Conservation (phyloP, 1,140 invertebrate species). For the Potamilus streckersoni region DNA sequence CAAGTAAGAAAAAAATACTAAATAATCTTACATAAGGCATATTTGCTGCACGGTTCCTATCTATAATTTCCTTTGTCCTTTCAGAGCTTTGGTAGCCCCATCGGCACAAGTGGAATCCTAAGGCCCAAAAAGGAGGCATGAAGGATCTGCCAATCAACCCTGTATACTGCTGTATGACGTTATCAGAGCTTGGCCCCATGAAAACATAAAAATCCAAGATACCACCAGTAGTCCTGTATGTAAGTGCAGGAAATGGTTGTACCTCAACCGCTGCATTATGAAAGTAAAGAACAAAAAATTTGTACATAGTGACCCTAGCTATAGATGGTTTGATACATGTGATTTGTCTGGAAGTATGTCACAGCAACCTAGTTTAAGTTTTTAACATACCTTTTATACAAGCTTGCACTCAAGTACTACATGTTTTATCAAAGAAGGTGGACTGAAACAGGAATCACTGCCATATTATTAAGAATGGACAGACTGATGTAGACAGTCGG, state of each 20-base stretch:
- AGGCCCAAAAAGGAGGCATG: conserved; percentile 89
- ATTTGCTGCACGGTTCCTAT: conserved; percentile 77
- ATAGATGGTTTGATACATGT: too few relatives aligned
- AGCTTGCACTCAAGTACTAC: too few relatives aligned
- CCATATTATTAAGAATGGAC: too few relatives aligned
- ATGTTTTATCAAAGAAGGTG: too few relatives aligned
- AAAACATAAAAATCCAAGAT: conserved; percentile 66
- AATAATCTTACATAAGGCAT: conserved; percentile 81
- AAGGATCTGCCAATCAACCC: conserved; percentile 80
- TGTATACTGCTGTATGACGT: conserved; percentile 79
- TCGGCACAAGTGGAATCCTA: conserved; percentile 88
- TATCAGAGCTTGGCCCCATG: conserved; percentile 73
- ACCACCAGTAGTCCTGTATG: conserved; percentile 62
- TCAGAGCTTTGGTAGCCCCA: conserved; percentile 56
- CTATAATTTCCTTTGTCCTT: conserved; percentile 63
- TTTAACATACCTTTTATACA: too few relatives aligned
- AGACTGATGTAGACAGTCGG: too few relatives aligned
- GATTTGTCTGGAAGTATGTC: too few relatives aligned
- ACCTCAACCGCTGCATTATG: conserved; percentile 78
- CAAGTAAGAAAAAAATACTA: too few relatives aligned
- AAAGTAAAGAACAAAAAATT: conserved; percentile 72
- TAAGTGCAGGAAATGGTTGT: conserved; percentile 65
- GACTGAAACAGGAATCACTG: too few relatives aligned
- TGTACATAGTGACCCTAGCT: too few relatives aligned
- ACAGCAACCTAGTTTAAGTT: too few relatives aligned